Base-by-base conservation (phyloP, 2,888 invertebrate genomes). In the Xestia ashworthii region DNA sequence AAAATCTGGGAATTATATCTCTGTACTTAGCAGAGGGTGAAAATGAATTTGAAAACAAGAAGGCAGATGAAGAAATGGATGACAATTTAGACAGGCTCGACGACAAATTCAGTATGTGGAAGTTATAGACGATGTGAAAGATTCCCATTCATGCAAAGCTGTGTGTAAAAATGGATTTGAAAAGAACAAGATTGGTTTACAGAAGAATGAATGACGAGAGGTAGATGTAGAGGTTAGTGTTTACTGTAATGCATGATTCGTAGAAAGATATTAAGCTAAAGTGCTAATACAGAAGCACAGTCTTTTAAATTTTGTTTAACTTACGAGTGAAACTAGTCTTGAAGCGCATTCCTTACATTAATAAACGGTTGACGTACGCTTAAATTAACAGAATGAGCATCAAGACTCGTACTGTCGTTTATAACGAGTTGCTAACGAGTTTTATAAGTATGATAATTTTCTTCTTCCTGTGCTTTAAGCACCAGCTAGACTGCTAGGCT, bases 391-490 rank as follows among this genome's bases (percentile, higher is more conserved):
- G 8, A 5, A 71, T 66, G 64, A 50, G 19, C 58, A 32, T 66
- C 32, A 16, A 12, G 16, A 78, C 58, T 32, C 32, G 66, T 44
- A 22, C 0, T 69, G 32, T 83, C 16, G 3, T 70, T 53, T 41
- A 70, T 48, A 79, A 81, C 70, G n/a, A 78, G 58, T 66, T 70
- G 60, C 55, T 22, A 78, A 76, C 69, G 53, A 70, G 83, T 70
- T 67, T 71, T 71, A 68, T 62, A 80, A 74, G 68, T 46, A 80
- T 62, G 44, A 78, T 78, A 71, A 72, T 78, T 65, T 66, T 22
- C 32, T 55, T 62, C 60, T 83, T 73, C 74, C 80, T 66, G 44
- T 67, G 55, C 14, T 16, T 12, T 25, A 55, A 73, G 41, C 25
- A 83, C 25, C 11, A 44, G 48, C 41, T 25, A 70, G 66, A 73